phyloP scores from a whole-genome alignment of 2,113 vertebrate genomes.

The Neofelis nebulosa region DNA sequence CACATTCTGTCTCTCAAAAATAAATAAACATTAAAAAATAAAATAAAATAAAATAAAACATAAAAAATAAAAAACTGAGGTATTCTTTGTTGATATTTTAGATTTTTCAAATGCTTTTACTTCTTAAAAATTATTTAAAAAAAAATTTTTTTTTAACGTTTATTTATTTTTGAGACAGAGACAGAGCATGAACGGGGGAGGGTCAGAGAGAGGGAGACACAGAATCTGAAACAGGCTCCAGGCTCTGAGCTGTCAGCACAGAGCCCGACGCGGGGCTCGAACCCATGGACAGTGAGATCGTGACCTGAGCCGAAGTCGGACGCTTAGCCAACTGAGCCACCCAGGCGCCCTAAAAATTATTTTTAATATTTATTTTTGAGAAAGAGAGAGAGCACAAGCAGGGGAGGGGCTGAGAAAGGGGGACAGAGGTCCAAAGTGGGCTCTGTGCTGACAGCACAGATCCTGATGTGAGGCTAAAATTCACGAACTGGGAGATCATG shows the following conservation, averaged over 20 bases:
- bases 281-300: too few species aligned
- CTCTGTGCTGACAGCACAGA: background rate
- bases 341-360: too few species aligned
- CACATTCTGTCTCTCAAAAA: too few species aligned
- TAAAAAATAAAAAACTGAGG: background rate
- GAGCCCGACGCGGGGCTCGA: too few species aligned
- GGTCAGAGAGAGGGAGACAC: too few species aligned
- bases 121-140: background rate
- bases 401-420: background rate
- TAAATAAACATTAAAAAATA: too few species aligned
- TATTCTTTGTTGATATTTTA: background rate
- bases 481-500: background rate
- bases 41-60: too few species aligned
- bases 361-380: background rate
- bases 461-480: background rate
- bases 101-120: background rate
- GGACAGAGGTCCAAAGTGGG: background rate
- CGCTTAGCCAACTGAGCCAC: too few species aligned
- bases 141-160: background rate
- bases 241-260: too few species aligned
- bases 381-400: background rate
- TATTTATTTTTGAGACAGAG: background rate
- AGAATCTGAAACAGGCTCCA: too few species aligned
- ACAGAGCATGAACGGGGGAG: background rate
- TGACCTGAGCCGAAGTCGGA: too few species aligned